Conservation (phyloP, 64 coral and sea anemone genomes). For the Pachyseris speciosa region DNA sequence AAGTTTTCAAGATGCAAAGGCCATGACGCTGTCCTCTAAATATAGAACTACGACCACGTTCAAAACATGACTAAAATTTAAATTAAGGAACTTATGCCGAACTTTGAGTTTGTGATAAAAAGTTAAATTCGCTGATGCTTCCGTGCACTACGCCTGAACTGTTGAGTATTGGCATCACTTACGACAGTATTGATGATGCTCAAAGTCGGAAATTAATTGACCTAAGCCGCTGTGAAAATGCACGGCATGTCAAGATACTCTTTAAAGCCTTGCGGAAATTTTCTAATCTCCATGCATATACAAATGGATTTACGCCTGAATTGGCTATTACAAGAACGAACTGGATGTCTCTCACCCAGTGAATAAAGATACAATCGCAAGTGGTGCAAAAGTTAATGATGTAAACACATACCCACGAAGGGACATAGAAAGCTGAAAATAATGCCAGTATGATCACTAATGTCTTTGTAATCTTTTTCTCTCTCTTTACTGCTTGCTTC, state of each 20-base stretch:
- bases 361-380: slow-evolving; percentile 67
- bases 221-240: background rate
- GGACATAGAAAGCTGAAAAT: slow-evolving; percentile 65
- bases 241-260: slow-evolving; percentile 9
- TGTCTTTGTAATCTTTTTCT: slow-evolving; percentile 80
- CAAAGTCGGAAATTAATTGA: background rate
- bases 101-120: too few relatives aligned
- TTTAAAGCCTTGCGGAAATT: slow-evolving; percentile 65
- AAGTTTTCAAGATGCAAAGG: too few relatives aligned
- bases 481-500: slow-evolving; percentile 51
- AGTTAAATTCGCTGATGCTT: too few relatives aligned
- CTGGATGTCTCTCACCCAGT: slow-evolving; percentile 73
- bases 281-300: slow-evolving; percentile 78
- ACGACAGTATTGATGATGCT: too few relatives aligned
- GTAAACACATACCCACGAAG: slow-evolving; percentile 60
- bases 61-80: too few relatives aligned
- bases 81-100: too few relatives aligned
- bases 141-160: too few relatives aligned
- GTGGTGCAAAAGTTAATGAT: slow-evolving; percentile 66
- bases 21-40: too few relatives aligned
- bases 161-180: too few relatives aligned
- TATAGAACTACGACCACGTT: too few relatives aligned
- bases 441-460: slow-evolving; percentile 53
- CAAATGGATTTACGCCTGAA: slow-evolving; percentile 72
- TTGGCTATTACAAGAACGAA: slow-evolving; percentile 66